A percentile compares a stretch with the other conserved stretches of the same genome.
These are phyloP conservation scores for Drosophila subquinaria DNA, from an alignment of 2,888 invertebrate genomes.

Conservation along the genomic window DNA sequence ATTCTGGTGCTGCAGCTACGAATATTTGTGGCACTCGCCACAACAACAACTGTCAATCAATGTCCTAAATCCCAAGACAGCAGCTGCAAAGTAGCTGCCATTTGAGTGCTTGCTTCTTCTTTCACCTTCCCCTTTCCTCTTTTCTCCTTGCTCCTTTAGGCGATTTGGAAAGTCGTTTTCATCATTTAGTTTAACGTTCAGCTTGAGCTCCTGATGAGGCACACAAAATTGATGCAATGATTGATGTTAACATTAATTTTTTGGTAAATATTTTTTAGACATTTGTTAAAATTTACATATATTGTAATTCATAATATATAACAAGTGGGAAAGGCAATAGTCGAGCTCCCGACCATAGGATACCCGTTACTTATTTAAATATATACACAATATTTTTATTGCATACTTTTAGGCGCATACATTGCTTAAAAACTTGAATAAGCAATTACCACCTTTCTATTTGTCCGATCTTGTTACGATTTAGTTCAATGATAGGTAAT, in stretches of 20 bases:
- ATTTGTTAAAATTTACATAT: too few relatives aligned
- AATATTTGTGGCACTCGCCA: constrained; percentile 28
- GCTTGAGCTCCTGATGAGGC: background rate
- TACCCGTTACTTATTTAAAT: too few relatives aligned
- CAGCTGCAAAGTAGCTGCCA: background rate
- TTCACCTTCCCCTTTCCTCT: background rate
- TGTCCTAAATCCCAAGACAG: constrained; percentile 1
- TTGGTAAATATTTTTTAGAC: too few relatives aligned
- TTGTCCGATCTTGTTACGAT: too few relatives aligned
- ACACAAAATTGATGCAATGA: background rate
- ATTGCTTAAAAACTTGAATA: too few relatives aligned
- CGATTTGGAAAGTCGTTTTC: background rate
- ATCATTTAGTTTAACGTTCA: background rate
- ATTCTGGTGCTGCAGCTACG: constrained; percentile 14
- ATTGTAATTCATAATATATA: too few relatives aligned
- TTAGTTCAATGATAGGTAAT: too few relatives aligned
- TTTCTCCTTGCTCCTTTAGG: background rate
- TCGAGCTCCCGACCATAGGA: too few relatives aligned
- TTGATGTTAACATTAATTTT: background rate
- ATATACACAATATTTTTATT: too few relatives aligned
- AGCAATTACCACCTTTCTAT: too few relatives aligned
- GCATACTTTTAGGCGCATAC: too few relatives aligned
- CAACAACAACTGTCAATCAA: constrained; percentile 49
- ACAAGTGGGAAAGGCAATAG: too few relatives aligned
- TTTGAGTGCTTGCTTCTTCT: background rate